Conservation (phyloP, 2,113 vertebrate species). For the Noctilio leporinus region DNA sequence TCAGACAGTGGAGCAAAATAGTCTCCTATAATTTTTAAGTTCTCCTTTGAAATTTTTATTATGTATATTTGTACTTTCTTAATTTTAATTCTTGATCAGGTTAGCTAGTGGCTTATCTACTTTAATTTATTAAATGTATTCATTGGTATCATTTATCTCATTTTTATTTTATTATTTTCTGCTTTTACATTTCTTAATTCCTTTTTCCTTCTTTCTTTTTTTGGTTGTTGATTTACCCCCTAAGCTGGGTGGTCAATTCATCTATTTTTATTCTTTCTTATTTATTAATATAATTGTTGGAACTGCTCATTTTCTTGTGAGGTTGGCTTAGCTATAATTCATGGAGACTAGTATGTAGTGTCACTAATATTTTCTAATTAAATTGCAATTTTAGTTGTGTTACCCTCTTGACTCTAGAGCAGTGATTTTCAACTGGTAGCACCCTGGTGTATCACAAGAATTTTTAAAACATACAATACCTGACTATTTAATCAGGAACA, state of each 20-base stretch:
- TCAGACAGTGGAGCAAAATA: neutral
- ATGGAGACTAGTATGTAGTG: neutral
- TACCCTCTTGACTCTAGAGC: neutral
- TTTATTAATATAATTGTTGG: neutral
- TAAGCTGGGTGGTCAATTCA: neutral
- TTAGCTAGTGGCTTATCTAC: neutral
- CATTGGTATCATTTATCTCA: neutral
- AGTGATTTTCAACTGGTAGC: no score
- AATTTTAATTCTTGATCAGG: neutral
- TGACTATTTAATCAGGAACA: no score
- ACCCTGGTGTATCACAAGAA: no score
- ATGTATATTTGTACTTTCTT: neutral
- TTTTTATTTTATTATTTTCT: slow-evolving; percentile 3
- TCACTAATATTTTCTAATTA: neutral
- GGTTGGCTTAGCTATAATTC: neutral
- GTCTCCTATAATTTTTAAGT: neutral
- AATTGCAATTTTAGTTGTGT: neutral
- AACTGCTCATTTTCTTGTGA: neutral
- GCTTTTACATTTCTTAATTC: neutral
- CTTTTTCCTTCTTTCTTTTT: neutral
- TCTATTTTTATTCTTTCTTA: neutral
- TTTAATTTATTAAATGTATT: neutral
- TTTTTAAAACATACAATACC: no score
- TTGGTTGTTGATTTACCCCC: neutral
- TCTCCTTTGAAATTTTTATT: neutral